These are phyloP conservation scores for Crocallis elinguaria DNA, from an alignment of 2,888 invertebrate genomes.

Conservation along the genomic window DNA sequence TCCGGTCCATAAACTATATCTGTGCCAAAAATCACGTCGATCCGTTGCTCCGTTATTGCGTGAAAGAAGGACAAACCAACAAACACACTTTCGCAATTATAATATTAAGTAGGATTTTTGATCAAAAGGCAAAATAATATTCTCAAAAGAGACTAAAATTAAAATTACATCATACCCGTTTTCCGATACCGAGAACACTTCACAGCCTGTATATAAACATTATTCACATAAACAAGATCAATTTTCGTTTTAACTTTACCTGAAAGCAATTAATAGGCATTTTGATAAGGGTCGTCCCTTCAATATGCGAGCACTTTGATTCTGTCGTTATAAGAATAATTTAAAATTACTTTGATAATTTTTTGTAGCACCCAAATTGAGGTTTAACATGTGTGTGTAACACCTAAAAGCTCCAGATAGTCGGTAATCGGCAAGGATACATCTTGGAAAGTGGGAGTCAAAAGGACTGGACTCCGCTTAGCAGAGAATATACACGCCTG, in stretches of 20 bases:
- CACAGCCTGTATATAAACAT: background rate
- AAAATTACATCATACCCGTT: background rate
- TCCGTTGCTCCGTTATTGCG: too few species aligned
- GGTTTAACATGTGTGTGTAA: too few species aligned
- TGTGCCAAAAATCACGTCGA: too few species aligned
- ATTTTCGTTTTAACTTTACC: conserved; percentile 13
- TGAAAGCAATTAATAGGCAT: conserved; percentile 24
- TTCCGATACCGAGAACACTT: background rate
- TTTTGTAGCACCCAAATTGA: background rate
- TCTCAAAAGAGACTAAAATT: background rate
- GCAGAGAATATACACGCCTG: too few species aligned
- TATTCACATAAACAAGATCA: conserved; percentile 11
- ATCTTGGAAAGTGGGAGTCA: too few species aligned
- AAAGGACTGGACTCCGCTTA: too few species aligned
- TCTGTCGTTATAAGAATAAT: background rate
- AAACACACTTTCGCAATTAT: too few species aligned
- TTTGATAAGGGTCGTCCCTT: conserved; percentile 15
- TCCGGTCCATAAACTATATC: too few species aligned
- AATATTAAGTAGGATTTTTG: too few species aligned
- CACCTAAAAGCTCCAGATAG: too few species aligned
- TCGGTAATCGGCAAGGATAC: too few species aligned
- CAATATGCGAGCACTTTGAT: background rate
- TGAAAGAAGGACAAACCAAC: too few species aligned
- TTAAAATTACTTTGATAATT: background rate
- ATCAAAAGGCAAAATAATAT: background rate